Evolutionary conservation across 2,797 vertebrate genomes (phyloP), one percentile per base, ranked within the genome.

Genomic region (Scleropages formosus): DNA sequence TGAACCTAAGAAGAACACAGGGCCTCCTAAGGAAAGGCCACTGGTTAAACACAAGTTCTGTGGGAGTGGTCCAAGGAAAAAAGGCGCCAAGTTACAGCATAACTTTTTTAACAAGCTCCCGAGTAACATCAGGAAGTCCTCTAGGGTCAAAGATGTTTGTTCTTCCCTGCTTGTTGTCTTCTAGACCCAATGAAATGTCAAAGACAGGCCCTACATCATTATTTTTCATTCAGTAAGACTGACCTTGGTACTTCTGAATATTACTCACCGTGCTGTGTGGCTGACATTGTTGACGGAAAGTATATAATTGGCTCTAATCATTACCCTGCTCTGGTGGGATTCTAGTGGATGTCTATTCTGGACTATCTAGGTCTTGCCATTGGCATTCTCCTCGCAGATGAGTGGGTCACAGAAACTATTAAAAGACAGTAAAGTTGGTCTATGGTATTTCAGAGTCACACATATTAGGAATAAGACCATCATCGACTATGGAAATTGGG

Each of bases 251-350:
- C 53, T 77, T 74, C 67, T 51, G 61, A 69, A 79, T 75, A 74
- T 66, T 44, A 74, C 79, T 72, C 75, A 78, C 78, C 80, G 78
- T 77, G 80, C 82, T 81, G 82, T 85, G 78, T 73, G 80, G 79
- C 78, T 82, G 74, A 78, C 75, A 79, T 75, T 60, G 80, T 82
- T 87, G 84, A 88, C 77, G 76, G 83, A 31, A 82, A 83, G 70
- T 75, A 53, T 78, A 80, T 86, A 86, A 87, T 86, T 84, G 84
- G 78, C 76, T 75, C 58, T 79, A 81, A 85, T 86, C 73, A 85
- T 71, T 72, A 73, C 76, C 65, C 73, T 78, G 75, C 77, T 68
- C 80, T 78, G 73, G 82, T 79, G 70, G 65, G 80, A 80, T 77
- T 73, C 72, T 77, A 49, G 74, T 53, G 24, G 60, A 83, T 62